phyloP scores from a whole-genome alignment of 2,797 vertebrate species.

The Silurus aristotelis region DNA sequence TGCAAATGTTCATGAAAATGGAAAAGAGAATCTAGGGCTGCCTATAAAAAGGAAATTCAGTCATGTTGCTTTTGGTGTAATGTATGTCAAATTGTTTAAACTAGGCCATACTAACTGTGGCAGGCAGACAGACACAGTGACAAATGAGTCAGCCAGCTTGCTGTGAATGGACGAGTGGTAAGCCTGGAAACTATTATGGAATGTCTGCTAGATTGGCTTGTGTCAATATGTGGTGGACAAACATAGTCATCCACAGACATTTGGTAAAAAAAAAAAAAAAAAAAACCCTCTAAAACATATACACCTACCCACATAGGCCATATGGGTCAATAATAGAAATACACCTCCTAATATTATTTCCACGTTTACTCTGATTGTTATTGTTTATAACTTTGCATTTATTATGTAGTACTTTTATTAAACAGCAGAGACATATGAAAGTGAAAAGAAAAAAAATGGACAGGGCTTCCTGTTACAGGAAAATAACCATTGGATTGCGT shows the following conservation, averaged over 20 bases:
- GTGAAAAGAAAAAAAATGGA: neutral
- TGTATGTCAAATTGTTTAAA: constrained; percentile 28
- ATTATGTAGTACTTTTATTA: neutral
- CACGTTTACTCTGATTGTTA: neutral
- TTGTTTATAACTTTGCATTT: neutral
- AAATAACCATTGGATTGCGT: neutral
- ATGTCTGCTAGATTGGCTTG: constrained; percentile 35
- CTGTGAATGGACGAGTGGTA: constrained; percentile 35
- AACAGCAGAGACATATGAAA: neutral
- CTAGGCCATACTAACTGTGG: constrained; percentile 30
- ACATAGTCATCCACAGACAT: neutral
- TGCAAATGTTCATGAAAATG: neutral
- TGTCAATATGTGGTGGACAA: neutral
- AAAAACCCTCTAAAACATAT: neutral
- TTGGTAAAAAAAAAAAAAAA: neutral
- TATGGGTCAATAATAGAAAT: neutral
- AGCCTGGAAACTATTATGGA: constrained; percentile 41
- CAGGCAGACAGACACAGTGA: constrained; percentile 6
- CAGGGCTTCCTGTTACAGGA: neutral
- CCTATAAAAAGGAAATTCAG: constrained; percentile 36
- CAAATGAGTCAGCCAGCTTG: constrained; percentile 33
- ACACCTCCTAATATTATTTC: neutral
- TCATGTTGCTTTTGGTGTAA: constrained; percentile 32
- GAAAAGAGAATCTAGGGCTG: constrained; percentile 22
- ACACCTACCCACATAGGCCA: neutral